Percentiles rank a stretch among this genome's conserved stretches.
Conservation (phyloP, 2,888 invertebrate genomes). For the Pristionchus maxplancki region DNA sequence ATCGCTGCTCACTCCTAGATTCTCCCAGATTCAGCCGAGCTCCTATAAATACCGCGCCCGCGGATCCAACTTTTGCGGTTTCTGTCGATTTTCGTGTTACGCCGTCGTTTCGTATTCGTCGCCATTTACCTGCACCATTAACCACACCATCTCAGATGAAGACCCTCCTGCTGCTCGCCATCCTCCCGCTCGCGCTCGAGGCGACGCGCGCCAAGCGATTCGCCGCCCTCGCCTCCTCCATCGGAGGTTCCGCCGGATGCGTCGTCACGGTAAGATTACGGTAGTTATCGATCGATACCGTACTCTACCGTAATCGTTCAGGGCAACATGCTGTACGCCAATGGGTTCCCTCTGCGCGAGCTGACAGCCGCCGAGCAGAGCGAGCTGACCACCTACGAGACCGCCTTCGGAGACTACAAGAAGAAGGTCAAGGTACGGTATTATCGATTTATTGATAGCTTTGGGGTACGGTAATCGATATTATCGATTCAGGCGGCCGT, state of each 20-base stretch:
- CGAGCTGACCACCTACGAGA: constrained; percentile 63
- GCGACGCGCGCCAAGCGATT: constrained; percentile 54
- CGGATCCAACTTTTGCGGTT: background rate
- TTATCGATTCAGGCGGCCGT: constrained; percentile 42
- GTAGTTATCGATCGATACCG: background rate
- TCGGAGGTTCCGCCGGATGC: constrained; percentile 73
- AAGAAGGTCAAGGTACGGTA: constrained; percentile 54
- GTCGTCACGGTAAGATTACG: constrained; percentile 69
- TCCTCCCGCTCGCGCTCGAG: constrained; percentile 32
- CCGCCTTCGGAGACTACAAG: constrained; percentile 67
- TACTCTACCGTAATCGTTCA: constrained; percentile 33
- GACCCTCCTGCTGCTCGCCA: constrained; percentile 38
- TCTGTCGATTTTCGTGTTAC: background rate
- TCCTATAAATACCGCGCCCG: background rate
- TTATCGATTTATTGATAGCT: background rate
- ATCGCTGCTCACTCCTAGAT: background rate
- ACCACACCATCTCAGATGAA: constrained; percentile 19
- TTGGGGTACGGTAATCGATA: background rate
- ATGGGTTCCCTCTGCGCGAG: constrained; percentile 70
- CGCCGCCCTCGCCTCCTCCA: constrained; percentile 65
- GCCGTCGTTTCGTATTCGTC: constrained; percentile 29
- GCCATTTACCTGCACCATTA: background rate
- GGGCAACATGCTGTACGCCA: constrained; percentile 71
- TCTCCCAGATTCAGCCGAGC: background rate
- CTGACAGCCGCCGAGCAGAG: constrained; percentile 67